phyloP scores from a whole-genome alignment of 1,140 invertebrate species.

The Linepithema humile region DNA sequence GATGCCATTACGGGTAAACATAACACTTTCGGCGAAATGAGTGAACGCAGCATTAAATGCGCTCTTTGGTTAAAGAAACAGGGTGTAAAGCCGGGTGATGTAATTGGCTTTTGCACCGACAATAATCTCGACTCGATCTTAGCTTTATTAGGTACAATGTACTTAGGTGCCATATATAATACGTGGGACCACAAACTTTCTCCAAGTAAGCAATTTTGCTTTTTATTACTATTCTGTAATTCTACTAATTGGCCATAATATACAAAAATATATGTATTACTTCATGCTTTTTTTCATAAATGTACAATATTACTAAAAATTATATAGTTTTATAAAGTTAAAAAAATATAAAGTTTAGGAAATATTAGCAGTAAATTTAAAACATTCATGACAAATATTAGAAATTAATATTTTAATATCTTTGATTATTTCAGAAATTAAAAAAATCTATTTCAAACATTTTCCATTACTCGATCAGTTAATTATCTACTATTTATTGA shows the following conservation, averaged over 20 bases:
- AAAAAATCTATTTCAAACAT: neutral
- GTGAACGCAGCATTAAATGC: constrained; percentile 35
- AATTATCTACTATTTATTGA: too few species aligned
- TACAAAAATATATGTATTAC: neutral
- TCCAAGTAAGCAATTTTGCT: neutral
- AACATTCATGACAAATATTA: too few species aligned
- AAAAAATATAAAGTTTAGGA: too few species aligned
- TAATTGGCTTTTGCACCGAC: constrained; percentile 11
- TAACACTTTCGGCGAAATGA: constrained; percentile 34
- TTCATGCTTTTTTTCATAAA: too few species aligned
- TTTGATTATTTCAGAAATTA: too few species aligned
- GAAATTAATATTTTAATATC: too few species aligned
- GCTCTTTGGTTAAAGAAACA: constrained; percentile 44
- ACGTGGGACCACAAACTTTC: constrained; percentile 15
- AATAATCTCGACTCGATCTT: constrained; percentile 1
- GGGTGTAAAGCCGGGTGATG: constrained; percentile 21
- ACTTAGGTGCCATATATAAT: constrained; percentile 15
- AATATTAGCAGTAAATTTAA: too few species aligned
- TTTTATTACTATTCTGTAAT: neutral
- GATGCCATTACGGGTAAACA: neutral
- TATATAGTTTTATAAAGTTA: too few species aligned
- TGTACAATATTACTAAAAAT: neutral
- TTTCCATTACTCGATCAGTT: too few species aligned
- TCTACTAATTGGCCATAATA: neutral
- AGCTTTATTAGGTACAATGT: constrained; percentile 28